Conservation (phyloP, 2,797 vertebrate species). For the Xenops minutus region DNA sequence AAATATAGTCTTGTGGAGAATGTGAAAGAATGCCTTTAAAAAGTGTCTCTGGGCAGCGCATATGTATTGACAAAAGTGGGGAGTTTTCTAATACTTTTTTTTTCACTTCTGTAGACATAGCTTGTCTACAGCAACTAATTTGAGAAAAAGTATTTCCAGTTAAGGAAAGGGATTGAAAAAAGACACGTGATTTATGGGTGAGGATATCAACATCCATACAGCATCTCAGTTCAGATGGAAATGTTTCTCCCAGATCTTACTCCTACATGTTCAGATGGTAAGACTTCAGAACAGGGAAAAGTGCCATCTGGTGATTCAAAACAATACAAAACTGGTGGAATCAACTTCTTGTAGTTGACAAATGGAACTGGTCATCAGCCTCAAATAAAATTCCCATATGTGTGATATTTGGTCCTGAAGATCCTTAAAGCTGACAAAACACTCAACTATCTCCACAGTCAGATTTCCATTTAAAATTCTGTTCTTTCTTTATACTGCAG, state of each 20-base stretch:
- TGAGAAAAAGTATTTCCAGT: neutral
- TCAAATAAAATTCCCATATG: neutral
- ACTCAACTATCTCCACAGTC: neutral
- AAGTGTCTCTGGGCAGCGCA: neutral
- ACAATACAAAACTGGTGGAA: neutral
- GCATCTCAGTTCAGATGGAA: neutral
- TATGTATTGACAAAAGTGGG: neutral
- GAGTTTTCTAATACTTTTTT: neutral
- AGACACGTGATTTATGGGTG: neutral
- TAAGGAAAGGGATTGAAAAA: neutral
- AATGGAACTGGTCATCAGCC: neutral
- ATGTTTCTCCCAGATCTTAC: neutral
- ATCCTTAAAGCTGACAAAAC: neutral
- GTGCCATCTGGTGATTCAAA: constrained; percentile 26
- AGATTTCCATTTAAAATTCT: neutral
- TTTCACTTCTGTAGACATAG: neutral
- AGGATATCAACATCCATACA: neutral
- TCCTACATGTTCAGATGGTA: neutral
- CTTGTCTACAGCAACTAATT: neutral
- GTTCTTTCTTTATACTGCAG: neutral
- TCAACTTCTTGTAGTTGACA: neutral
- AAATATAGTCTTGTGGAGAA: neutral
- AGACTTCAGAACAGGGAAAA: neutral
- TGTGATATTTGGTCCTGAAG: neutral
- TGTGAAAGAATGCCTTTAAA: neutral